Evolutionary conservation across 2,113 vertebrate genomes (phyloP), one percentile per base, ranked within the genome.

Genomic region (Pseudopipra pipra): DNA sequence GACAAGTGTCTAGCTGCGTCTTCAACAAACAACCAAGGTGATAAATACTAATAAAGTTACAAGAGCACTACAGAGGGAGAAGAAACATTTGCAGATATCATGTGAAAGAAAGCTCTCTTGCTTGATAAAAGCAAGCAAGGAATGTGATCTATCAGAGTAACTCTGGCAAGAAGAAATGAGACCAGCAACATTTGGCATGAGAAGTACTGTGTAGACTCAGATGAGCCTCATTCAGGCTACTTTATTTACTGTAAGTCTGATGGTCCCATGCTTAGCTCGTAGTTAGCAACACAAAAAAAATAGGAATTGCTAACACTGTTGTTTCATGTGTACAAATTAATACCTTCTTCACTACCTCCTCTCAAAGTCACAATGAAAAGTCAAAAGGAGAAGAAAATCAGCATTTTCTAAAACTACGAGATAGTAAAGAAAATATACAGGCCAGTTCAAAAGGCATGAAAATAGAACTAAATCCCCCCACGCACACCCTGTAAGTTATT

Each of bases 161-260:
- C 62, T 85, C 84, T 49, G 77, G 88, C 89, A 96, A 93, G 78
- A 72, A 91, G 84, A 96, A 96, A 66, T 65, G 14, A 74, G 55
- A 94, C 65, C 2, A n/a, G 95, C 68, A 70, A 67, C 3, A 0
- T 54, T 62, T 76, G 81, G 84, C 87, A 94, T 51, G 49, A 75
- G 75, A 96, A 94, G 47, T 37, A 87, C 77, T 75, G 78, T 95
- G 93, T 72, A 97, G 95, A 95, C 74, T 90, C 86, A 96, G 85
- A 79, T 84, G 90, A 89, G 85, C 51, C 71, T 87, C 83, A 96
- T 70, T 88, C 76, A 71, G 62, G 63, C 84, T 95, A 76, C 87
- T 95, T 94, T 67, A 90, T 92, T 96, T 95, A 91, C 73, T 93
- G 5, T 55, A 95, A 93, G 91, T 87, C 91, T 90, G 86, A 61